phyloP scores from a whole-genome alignment of 2,797 vertebrate species.

The Scomberomorus guttatus region DNA sequence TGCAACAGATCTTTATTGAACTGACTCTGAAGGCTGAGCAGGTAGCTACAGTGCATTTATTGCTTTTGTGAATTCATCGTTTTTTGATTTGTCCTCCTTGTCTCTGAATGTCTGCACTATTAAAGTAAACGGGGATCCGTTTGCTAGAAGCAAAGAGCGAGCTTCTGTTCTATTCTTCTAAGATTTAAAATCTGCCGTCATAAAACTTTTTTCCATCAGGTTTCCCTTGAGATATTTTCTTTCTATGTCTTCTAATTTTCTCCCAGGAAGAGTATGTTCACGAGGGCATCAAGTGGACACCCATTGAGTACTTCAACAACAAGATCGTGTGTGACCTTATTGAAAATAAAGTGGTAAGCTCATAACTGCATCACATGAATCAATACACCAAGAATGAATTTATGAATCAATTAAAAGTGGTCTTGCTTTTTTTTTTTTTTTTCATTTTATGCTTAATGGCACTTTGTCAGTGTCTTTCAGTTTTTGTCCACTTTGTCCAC shows the following conservation, averaged over 20 bases:
- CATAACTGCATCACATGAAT: neutral
- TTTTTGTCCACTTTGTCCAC: no score
- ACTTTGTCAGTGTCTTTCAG: no score
- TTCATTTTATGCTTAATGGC: no score
- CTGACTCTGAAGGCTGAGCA: conserved; percentile 98
- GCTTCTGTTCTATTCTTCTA: neutral
- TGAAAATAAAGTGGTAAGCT: conserved; percentile 96
- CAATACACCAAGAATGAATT: neutral
- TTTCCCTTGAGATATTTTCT: neutral
- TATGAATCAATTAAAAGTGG: neutral
- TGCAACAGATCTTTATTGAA: conserved; percentile 99
- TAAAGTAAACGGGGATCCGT: neutral
- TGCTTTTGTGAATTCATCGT: neutral
- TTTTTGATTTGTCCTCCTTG: neutral
- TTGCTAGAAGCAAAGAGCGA: neutral
- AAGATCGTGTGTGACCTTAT: conserved; percentile 98
- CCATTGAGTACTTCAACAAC: conserved; percentile 99
- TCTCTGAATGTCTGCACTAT: neutral
- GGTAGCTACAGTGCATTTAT: conserved; percentile 78
- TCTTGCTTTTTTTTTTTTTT: no score
- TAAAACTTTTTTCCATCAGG: neutral
- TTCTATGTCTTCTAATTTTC: neutral
- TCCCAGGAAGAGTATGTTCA: conserved; percentile 96
- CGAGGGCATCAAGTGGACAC: conserved; percentile 96
- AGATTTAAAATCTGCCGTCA: neutral